Base-by-base conservation (phyloP, 1,140 invertebrate species). In the Apis dorsata region DNA sequence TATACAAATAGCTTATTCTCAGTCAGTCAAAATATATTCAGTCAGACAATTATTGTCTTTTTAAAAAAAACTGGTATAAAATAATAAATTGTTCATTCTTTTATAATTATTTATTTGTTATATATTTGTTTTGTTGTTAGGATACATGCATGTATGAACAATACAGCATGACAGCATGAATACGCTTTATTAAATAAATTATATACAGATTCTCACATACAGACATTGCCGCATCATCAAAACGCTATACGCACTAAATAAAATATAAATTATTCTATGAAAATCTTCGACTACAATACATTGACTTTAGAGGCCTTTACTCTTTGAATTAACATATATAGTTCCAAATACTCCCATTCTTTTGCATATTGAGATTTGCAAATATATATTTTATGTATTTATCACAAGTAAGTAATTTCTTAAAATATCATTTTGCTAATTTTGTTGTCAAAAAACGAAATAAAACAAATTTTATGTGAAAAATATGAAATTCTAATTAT, bases 121-220 rank as follows among this genome's bases (percentile, higher is more conserved):
- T n/a, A 49, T 49, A 17, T 49, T 75, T 49, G n/a, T 24, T 10
- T 63, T 12, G 17, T 65, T 76, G 51, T 13, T 3, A 55, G 24
- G 24, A 62, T 57, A n/a, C 19, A 59, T 17, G 19, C 24, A 5
- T 70, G 12, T 13, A 62, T 24, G n/a, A 71, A 65, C 49, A 34
- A 66, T 15, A 74, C 19, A n/a, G 21, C 19, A 21, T 81, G 62
- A 76, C 72, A 77, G 80, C 74, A 82, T 70, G 80, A 86, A 80
- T 88, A 91, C 91, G 91, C 71, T 93, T 94, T 93, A 94, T 93
- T 93, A 91, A 93, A 94, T 93, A 93, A 92, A 92, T 93, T 90
- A 92, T 91, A 88, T 93, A 93, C 92, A 93, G 17, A 57, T 91
- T 85, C 90, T 92, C 86, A 76, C 86, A 90, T 91, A 87, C 86